Conservation (phyloP, 2,888 invertebrate genomes). For the Caenorhabditis parvicauda region DNA sequence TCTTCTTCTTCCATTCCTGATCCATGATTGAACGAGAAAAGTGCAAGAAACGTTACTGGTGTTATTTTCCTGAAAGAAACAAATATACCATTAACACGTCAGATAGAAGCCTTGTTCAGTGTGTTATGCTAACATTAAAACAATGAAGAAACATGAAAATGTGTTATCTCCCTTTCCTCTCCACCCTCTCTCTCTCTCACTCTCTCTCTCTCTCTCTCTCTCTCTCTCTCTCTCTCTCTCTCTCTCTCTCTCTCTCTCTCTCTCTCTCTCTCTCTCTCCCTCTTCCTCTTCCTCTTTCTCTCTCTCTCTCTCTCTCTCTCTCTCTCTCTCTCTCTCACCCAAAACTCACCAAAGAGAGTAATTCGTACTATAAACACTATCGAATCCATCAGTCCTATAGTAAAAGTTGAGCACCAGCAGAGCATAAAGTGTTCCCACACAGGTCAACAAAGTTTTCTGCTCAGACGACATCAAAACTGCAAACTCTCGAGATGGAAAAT, state of each 20-base stretch:
- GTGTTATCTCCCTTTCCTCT: too few relatives aligned
- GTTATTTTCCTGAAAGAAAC: conserved; percentile 38
- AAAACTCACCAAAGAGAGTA: conserved; percentile 46
- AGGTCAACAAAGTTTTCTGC: conserved; percentile 8
- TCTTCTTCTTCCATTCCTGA: conserved; percentile 25
- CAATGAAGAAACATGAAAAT: background rate
- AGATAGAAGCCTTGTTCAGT: background rate
- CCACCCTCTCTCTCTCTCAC: too few relatives aligned
- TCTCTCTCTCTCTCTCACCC: background rate
- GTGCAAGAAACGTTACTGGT: conserved; percentile 36
- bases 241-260: too few relatives aligned
- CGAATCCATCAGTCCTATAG: conserved; percentile 50
- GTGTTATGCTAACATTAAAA: background rate
- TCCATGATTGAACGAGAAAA: conserved; percentile 29
- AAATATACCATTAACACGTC: background rate
- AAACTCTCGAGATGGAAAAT: too few relatives aligned
- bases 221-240: too few relatives aligned
- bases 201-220: background rate
- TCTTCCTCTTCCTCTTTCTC: too few relatives aligned
- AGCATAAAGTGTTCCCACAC: conserved; percentile 32
- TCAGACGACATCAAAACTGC: too few relatives aligned
- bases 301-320: too few relatives aligned
- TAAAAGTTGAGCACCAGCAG: conserved; percentile 52
- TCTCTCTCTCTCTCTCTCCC: too few relatives aligned
- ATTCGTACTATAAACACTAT: conserved; percentile 34